Conservation (phyloP, 2,113 vertebrate genomes). For the Semicossyphus pulcher region DNA sequence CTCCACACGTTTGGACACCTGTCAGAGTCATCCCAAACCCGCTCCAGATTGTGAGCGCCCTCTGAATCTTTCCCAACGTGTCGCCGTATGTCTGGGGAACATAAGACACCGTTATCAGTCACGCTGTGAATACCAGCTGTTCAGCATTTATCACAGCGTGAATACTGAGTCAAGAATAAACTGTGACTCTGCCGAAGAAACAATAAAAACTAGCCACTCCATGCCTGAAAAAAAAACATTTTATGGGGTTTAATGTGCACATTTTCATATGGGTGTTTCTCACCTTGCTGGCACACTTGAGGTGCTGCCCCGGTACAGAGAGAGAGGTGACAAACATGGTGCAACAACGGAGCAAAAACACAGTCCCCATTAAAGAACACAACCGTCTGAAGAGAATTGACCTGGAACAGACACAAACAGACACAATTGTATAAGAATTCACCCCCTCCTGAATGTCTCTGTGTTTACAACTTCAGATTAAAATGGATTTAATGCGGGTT, state of each 20-base stretch:
- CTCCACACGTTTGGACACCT: constrained; percentile 96
- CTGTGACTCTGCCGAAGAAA: not conserved
- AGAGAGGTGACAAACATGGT: constrained; percentile 99
- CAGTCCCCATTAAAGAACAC: constrained; percentile 96
- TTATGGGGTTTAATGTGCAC: not conserved
- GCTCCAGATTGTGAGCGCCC: constrained; percentile 95
- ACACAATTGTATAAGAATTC: too few relatives aligned
- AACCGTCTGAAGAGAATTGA: constrained; percentile 94
- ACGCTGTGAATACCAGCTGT: constrained; percentile 14
- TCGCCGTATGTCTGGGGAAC: constrained; percentile 88
- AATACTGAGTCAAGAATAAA: constrained; percentile 13
- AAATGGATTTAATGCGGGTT: too few relatives aligned
- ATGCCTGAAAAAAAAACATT: not conserved
- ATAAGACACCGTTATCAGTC: constrained; percentile 17
- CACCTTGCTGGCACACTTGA: constrained; percentile 97
- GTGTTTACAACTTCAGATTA: too few relatives aligned
- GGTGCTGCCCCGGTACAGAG: constrained; percentile 95
- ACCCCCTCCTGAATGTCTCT: too few relatives aligned
- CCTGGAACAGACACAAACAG: constrained; percentile 78
- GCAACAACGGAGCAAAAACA: constrained; percentile 94
- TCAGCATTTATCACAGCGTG: constrained; percentile 11
- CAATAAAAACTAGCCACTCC: not conserved
- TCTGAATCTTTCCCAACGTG: constrained; percentile 90
- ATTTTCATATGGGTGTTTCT: constrained; percentile 19
- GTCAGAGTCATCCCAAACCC: constrained; percentile 98